Percentiles rank a stretch among this genome's conserved stretches.
Evolutionary conservation across 1,140 invertebrate species (phyloP).

Genomic region (Drosophila quadrilineata): DNA sequence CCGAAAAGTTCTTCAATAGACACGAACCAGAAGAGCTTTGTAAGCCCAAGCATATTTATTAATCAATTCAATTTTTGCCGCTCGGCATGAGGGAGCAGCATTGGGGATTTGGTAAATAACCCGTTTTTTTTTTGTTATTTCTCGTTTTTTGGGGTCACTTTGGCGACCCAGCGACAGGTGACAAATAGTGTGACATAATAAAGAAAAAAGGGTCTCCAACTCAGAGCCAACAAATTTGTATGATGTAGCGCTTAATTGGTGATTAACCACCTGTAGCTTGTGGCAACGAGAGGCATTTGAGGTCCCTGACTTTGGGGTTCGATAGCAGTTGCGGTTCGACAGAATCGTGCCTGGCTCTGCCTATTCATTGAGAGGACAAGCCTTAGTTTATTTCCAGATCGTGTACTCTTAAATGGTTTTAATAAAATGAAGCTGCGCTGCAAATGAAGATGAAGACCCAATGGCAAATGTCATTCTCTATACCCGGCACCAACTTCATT

Average conservation of each 20-base stretch:
- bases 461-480: conserved; percentile 39
- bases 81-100: conserved; percentile 55
- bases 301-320: neutral
- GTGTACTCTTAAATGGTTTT: conserved; percentile 55
- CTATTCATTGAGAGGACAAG: conserved; percentile 1
- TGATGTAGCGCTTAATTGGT: conserved; percentile 79
- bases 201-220: conserved; percentile 46
- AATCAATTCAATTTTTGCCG: conserved; percentile 72
- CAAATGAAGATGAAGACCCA: conserved; percentile 43
- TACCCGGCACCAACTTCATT: too few relatives aligned
- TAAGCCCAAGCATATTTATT: conserved; percentile 51
- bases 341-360: conserved; percentile 54
- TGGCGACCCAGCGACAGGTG: conserved; percentile 44
- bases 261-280: conserved; percentile 79
- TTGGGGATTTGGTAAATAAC: too few relatives aligned
- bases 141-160: conserved; percentile 34
- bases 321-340: conserved; percentile 40
- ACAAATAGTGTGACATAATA: conserved; percentile 76
- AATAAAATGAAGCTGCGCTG: conserved; percentile 49
- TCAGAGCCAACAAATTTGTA: conserved; percentile 67
- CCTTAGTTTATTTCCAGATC: conserved; percentile 27
- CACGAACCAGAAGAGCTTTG: conserved; percentile 6
- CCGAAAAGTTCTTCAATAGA: conserved; percentile 23
- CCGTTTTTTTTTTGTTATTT: conserved; percentile 6
- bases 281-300: conserved; percentile 9